phyloP scores from a whole-genome alignment of 2,113 vertebrate genomes.

The Odontophorus gujanensis region DNA sequence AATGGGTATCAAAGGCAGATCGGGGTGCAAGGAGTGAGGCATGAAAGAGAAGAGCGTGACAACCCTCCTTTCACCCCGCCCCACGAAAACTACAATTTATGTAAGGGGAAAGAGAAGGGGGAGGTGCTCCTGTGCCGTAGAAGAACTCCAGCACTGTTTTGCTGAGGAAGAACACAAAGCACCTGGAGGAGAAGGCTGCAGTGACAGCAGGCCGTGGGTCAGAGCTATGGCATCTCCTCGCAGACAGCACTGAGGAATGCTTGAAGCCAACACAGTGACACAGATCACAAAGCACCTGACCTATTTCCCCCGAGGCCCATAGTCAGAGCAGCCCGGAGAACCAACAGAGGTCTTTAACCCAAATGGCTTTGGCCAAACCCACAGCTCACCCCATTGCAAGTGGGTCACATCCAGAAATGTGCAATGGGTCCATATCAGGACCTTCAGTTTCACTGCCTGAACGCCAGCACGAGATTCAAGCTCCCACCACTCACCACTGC shows the following conservation, averaged over 20 bases:
- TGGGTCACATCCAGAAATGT: not conserved
- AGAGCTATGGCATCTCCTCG: conserved; percentile 8
- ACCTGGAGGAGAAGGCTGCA: not conserved
- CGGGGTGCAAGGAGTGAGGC: not conserved
- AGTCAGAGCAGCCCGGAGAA: not conserved
- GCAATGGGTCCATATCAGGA: not conserved
- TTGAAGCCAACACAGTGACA: conserved; percentile 39
- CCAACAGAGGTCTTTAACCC: conserved; percentile 16
- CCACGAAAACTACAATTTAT: not conserved
- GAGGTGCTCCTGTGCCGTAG: not conserved
- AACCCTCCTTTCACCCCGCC: not conserved
- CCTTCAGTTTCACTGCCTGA: not conserved
- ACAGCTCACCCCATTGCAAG: not conserved
- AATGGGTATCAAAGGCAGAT: not conserved
- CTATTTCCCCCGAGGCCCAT: conserved; percentile 16
- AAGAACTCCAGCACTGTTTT: fast-evolving
- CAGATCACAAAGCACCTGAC: conserved; percentile 17
- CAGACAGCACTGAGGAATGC: conserved; percentile 13
- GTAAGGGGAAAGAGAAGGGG: no score
- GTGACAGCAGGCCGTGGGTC: not conserved
- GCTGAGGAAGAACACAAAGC: not conserved
- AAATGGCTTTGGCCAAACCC: conserved; percentile 21
- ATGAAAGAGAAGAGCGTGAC: not conserved
- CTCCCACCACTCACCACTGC: no score
- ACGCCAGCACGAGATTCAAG: not conserved